A percentile compares a stretch with the other conserved stretches of the same genome.
Evolutionary conservation across 2,797 vertebrate genomes (phyloP).

Genomic region (Sebastes diploproa): DNA sequence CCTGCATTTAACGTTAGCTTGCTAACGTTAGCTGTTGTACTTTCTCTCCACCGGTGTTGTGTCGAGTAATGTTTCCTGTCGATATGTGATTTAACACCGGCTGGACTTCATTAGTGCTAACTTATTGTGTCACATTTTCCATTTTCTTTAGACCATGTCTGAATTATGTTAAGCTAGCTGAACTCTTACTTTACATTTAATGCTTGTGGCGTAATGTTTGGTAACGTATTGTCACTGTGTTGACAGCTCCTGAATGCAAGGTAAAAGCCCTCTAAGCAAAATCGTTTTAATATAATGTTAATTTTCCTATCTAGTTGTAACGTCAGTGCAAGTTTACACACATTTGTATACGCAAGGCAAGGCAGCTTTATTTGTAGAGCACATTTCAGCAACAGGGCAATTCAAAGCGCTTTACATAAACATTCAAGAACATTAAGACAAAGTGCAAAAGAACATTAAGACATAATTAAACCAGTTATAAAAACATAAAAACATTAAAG

Average conservation of each 20-base stretch:
- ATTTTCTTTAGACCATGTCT: too few relatives aligned
- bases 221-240: background rate
- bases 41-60: background rate
- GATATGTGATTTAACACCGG: too few relatives aligned
- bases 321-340: background rate
- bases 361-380: too few relatives aligned
- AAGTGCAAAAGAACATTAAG: too few relatives aligned
- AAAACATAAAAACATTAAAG: too few relatives aligned
- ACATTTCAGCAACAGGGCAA: too few relatives aligned
- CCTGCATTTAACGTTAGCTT: background rate
- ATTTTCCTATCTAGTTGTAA: background rate
- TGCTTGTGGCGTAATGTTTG: background rate
- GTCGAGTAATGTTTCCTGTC: too few relatives aligned
- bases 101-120: background rate
- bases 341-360: background rate
- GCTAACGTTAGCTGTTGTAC: background rate
- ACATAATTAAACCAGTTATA: too few relatives aligned
- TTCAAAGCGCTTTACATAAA: too few relatives aligned
- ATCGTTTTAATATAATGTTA: too few relatives aligned
- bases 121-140: conserved; percentile 19
- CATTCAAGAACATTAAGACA: too few relatives aligned
- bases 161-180: background rate
- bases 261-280: background rate
- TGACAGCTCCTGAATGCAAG: background rate
- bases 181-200: background rate